Base-by-base conservation (phyloP, 2,113 vertebrate species). In the Campylorhamphus procurvoides region DNA sequence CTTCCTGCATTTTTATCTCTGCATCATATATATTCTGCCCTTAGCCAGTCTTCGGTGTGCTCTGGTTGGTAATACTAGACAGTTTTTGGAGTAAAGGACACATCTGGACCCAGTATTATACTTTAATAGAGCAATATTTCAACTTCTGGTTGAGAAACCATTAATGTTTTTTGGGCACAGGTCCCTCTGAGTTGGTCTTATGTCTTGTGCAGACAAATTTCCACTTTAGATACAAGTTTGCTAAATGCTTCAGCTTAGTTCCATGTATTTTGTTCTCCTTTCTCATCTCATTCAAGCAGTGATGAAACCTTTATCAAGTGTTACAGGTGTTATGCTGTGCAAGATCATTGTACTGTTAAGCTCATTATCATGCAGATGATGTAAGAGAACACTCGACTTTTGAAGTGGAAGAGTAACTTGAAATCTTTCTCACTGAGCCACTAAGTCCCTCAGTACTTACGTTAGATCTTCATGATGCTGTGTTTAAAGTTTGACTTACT, bases 401-500 rank as follows among this genome's bases (percentile, higher is more conserved):
- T n/a, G 25, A 35, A 76, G 58, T 18, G 59, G 52, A 55, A 40
- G 33, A 59, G 50, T 63, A 35, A 59, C 33, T 85, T 56, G 72
- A 83, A 92, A 28, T 73, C 31, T 29, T 44, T 91, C 18, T 91
- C 7, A 16, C 7, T 75, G 69, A 81, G 35, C 24, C 46, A 53
- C 2, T 0, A 3, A 47, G 40, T 84, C 19, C 6, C 27, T 78
- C 35, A 55, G 56, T 78, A 28, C 10, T 87, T 64, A 6, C 0
- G 4, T 74, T 81, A 58, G 33, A 42, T 63, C 69, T 77, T 74
- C 10, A 7, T 27, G 55, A 39, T 42, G 18, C 35, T 66, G 15
- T 29, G 16, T 87, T 94, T 87, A 33, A 92, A 81, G 16, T 89
- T 87, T 81, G 64, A 50, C 25, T 71, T 81, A 37, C 37, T 64